A percentile compares a stretch with the other conserved stretches of the same genome.
These are phyloP conservation scores for Epinotia ramella DNA, from an alignment of 2,888 invertebrate genomes.

Conservation along the genomic window DNA sequence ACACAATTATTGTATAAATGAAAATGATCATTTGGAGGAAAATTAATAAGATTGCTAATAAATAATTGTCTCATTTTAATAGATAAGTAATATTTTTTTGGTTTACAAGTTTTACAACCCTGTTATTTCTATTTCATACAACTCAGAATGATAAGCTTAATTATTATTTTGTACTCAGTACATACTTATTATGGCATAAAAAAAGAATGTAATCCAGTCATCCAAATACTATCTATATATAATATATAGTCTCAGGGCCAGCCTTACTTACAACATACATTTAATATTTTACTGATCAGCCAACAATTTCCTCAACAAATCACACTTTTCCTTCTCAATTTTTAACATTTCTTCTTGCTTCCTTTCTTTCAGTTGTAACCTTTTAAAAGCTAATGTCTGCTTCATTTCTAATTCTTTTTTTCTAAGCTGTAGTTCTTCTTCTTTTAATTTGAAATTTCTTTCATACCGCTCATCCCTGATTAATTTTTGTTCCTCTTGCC, in stretches of 20 bases:
- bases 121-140: not conserved
- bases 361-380: slow-evolving; percentile 67
- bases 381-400: slow-evolving; percentile 68
- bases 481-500: slow-evolving; percentile 67
- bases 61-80: not conserved
- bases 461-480: slow-evolving; percentile 68
- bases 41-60: slow-evolving; percentile 47
- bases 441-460: slow-evolving; percentile 65
- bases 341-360: slow-evolving; percentile 71
- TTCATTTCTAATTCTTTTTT: slow-evolving; percentile 71
- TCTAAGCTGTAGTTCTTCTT: slow-evolving; percentile 68
- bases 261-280: not conserved
- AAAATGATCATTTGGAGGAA: slow-evolving; percentile 65
- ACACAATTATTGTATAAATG: slow-evolving; percentile 69
- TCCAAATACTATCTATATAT: not conserved
- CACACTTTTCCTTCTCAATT: slow-evolving; percentile 72
- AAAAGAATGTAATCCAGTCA: not conserved
- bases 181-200: slow-evolving; percentile 6
- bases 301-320: slow-evolving; percentile 62
- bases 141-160: not conserved
- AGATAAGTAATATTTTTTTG: too few relatives aligned
- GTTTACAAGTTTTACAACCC: too few relatives aligned
- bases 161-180: slow-evolving; percentile 16
- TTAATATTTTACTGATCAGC: slow-evolving; percentile 55
- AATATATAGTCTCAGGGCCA: not conserved